phyloP scores from a whole-genome alignment of 2,888 invertebrate species.

The Petrolisthes cinctipes region DNA sequence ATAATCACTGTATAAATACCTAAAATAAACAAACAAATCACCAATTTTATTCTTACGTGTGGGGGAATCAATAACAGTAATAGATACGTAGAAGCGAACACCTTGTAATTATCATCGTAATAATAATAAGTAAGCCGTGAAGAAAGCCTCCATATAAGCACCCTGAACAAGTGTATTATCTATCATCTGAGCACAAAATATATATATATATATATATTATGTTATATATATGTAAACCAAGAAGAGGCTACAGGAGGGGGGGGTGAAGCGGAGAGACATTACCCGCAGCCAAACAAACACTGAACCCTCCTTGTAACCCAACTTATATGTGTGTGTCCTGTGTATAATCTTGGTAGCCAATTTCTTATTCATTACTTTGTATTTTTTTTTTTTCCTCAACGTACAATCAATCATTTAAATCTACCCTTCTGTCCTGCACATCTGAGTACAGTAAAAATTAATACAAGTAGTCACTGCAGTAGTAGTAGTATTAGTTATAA shows the following conservation, averaged over 20 bases:
- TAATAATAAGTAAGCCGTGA: neutral
- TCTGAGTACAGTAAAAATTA: constrained; percentile 25
- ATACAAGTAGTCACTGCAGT: constrained; percentile 4
- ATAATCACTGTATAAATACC: neutral
- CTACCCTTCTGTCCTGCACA: constrained; percentile 17
- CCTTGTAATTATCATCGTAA: neutral
- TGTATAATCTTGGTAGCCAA: neutral
- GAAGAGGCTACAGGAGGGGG: constrained; percentile 36
- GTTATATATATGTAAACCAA: neutral
- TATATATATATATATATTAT: neutral
- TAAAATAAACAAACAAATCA: no score
- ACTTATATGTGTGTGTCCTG: constrained; percentile 4
- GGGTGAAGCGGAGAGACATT: constrained; percentile 40
- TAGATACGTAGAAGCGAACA: constrained; percentile 19
- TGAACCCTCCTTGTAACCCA: constrained; percentile 34
- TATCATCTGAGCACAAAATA: constrained; percentile 45
- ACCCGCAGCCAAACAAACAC: constrained; percentile 39
- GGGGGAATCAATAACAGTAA: neutral
- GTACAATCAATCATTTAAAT: neutral
- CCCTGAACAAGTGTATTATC: constrained; percentile 50
- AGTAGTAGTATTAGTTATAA: no score
- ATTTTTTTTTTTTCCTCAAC: neutral
- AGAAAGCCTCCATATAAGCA: constrained; percentile 39
- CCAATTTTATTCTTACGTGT: neutral
- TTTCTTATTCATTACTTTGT: constrained; percentile 15